Base-by-base conservation (phyloP, 2,797 vertebrate genomes). In the Lemur catta region DNA sequence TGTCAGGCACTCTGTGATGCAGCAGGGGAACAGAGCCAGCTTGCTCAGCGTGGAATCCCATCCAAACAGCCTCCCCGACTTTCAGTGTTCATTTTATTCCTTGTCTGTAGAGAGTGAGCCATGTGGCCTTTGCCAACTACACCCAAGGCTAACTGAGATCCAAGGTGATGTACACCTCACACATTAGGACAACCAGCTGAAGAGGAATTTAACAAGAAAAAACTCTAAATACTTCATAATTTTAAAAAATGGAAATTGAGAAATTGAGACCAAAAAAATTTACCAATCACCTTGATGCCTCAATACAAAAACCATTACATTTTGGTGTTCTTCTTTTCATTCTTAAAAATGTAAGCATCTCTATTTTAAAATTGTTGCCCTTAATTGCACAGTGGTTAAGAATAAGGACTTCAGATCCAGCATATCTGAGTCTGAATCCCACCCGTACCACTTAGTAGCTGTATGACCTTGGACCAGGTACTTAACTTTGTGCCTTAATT, bases 401-500 rank as follows among this genome's bases (percentile, higher is more conserved):
- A 74, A 79, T 30, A 55, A 80, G 41, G 50, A 59, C 71, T 65
- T 59, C 0, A 50, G 33, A 89, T 2, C 30, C 35, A 69, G 86
- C 67, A 84, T 75, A 80, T 48, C 10, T 48, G 33, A 91, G 41
- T 84, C 90, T 90, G 81, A 84, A 76, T 71, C n/a, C 80, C 52
- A 94, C 92, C 84, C 71, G 78, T 2, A 4, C 17, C 71, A 61
- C 50, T 93, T 46, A 50, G 17, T 93, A 91, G 89, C 88, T 84
- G 46, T 3, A 2, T 59, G 38, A 65, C 72, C 82, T 24, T 24
- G 43, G 63, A 91, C 43, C 76, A 78, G 8, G 14, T 20, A 72
- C 33, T 59, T 61, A 46, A 79, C 17, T 88, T 61, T 81, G n/a
- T 81, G 96, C 80, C 80, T 96, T 72, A 81, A 91, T 95, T 87